Conservation (phyloP, 2,888 invertebrate genomes). For the Drosophila austrosaltans region DNA sequence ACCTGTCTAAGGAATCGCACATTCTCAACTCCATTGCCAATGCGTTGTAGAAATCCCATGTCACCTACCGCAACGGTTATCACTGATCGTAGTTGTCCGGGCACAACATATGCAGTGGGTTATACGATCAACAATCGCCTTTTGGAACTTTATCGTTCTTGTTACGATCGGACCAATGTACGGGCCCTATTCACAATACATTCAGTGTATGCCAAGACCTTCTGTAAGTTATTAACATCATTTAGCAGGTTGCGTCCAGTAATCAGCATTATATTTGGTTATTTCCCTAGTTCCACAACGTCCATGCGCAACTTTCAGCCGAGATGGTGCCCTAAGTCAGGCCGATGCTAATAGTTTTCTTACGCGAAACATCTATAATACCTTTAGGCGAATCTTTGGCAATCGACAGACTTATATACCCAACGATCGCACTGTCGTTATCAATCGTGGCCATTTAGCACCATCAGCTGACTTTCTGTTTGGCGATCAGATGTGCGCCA, state of each 20-base stretch:
- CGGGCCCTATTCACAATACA: slow-evolving; percentile 29
- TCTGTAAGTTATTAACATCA: slow-evolving; percentile 28
- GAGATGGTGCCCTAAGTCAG: slow-evolving; percentile 33
- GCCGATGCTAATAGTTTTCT: slow-evolving; percentile 43
- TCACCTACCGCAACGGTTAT: slow-evolving; percentile 10
- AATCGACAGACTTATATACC: slow-evolving; percentile 36
- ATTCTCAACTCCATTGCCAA: slow-evolving; percentile 14
- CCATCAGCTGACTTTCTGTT: slow-evolving; percentile 84
- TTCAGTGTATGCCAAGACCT: slow-evolving; percentile 35
- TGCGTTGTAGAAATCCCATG: slow-evolving; percentile 1
- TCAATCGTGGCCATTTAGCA: slow-evolving; percentile 84
- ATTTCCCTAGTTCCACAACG: background rate
- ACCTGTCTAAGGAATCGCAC: slow-evolving; percentile 12
- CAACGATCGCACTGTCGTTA: slow-evolving; percentile 18
- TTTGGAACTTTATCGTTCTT: slow-evolving; percentile 43
- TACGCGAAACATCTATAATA: slow-evolving; percentile 31
- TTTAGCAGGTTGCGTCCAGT: background rate
- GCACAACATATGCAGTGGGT: slow-evolving; percentile 39
- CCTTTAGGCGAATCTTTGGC: slow-evolving; percentile 41
- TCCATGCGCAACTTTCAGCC: slow-evolving; percentile 18
- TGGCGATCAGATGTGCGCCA: slow-evolving; percentile 83
- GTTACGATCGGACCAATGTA: slow-evolving; percentile 29
- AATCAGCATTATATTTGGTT: background rate
- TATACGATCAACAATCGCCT: slow-evolving; percentile 21
- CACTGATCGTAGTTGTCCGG: slow-evolving; percentile 34